Conservation (phyloP, 2,888 invertebrate genomes). For the Pristionchus exspectatus region DNA sequence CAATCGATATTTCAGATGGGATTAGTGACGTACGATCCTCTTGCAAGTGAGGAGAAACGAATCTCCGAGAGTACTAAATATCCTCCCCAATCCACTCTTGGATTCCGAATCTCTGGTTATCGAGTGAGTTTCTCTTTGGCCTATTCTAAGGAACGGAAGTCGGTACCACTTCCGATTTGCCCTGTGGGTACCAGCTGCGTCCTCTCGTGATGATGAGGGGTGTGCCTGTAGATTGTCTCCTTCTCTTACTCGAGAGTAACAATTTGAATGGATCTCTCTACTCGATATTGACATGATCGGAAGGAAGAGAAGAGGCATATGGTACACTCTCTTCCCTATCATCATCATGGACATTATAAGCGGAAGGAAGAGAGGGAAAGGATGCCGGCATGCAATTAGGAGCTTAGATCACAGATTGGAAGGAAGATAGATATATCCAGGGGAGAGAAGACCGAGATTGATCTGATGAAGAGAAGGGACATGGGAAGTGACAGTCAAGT, state of each 20-base stretch:
- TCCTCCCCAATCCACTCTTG: conserved; percentile 70
- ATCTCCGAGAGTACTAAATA: conserved; percentile 69
- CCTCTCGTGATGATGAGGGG: not conserved
- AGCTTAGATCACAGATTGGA: conserved; percentile 50
- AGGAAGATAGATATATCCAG: not conserved
- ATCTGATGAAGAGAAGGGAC: not conserved
- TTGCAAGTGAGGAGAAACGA: conserved; percentile 69
- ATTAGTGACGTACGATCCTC: conserved; percentile 73
- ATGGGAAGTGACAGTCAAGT: not conserved
- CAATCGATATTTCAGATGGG: conserved; percentile 68
- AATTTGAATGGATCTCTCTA: conserved; percentile 16
- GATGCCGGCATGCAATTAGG: conserved; percentile 53
- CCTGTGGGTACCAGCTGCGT: not conserved
- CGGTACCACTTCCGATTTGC: not conserved
- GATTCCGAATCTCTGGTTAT: conserved; percentile 77
- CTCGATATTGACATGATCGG: conserved; percentile 18
- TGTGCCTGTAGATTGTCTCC: not conserved
- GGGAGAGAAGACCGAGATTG: conserved; percentile 25
- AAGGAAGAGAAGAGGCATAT: conserved; percentile 16
- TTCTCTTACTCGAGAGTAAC: conserved; percentile 17
- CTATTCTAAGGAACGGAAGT: not conserved
- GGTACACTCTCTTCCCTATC: conserved; percentile 21
- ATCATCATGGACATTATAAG: conserved; percentile 52
- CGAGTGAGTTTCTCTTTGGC: conserved; percentile 62
- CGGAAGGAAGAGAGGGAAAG: conserved; percentile 46